Base-by-base conservation (phyloP, 2,797 vertebrate species). In the Eulemur coronatus region DNA sequence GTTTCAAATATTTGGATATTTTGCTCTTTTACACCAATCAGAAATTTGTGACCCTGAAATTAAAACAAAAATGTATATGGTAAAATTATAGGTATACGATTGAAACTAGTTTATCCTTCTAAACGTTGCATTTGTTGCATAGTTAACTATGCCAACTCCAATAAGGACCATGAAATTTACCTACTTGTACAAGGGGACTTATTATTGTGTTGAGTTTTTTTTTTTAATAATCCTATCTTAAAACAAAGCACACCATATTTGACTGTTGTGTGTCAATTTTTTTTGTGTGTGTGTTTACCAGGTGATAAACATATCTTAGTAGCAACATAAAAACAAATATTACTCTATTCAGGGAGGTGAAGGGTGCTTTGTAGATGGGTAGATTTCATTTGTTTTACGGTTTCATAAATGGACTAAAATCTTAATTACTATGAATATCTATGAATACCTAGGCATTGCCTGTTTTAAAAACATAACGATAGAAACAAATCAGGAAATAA, bases 161-260 rank as follows among this genome's bases (percentile, higher is more conserved):
- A 61, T 9, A 72, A 22, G 38, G 17, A 18, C 26, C 59, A 13
- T 63, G 46, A 6, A 18, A 18, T n/a, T 52, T 86, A 82, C 73
- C 88, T 92, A 57, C 7, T 28, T 95, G 96, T 84, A 6, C 24
- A 26, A 41, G 72, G 61, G 72, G 7, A 0, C 1, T 24, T 50
- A 9, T 67, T 0, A 6, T 35, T 8, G 4, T 78, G 84, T 70
- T 61, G 10, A 78, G 75, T 93, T 61, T 46, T 4, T 35, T 10
- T 35, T 75, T 48, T 4, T 35, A 24, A 43, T 65, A 38, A 95
- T 81, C 78, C 26, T 65, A 35, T 73, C 96, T 90, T 94, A 61
- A 91, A 82, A 63, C 30, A 91, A 65, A 26, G 0, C 69, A 57
- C 30, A 20, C 0, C 8, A 43, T 93, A 75, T n/a, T 84, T 86